Evolutionary conservation across 2,888 invertebrate genomes (phyloP), one percentile per base, ranked within the genome.

Genomic region (Pollenia griseotomentosa): DNA sequence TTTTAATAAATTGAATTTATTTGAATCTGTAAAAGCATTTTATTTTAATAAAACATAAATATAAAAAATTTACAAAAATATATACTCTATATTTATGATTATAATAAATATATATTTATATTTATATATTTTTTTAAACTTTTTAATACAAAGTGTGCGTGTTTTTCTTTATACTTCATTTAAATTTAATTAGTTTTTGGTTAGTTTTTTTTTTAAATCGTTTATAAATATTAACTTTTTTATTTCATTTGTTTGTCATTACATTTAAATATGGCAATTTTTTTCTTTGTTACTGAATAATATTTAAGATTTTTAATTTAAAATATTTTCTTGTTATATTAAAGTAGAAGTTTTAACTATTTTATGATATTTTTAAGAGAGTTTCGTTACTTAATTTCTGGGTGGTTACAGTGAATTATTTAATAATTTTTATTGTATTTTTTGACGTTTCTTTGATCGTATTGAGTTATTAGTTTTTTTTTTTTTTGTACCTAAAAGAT

Each of bases 91-190:
- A 44, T 78, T 44, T 70, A 40, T 66, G 44, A 57, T 46, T 57
- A 55, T 65, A 65, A 61, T 77, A 77, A 74, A 75, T 68, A 53
- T 81, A 33, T 63, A 70, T 79, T 70, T 75, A 57, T 82, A 40
- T 70, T 9, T 16, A n/a, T 53, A 40, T 74, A 63, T 78, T 80
- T 70, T 79, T 75, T 33, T 48, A 61, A 68, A 80, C 53, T 11
- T 48, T 85, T 80, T 84, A 87, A 81, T 87, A 87, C 87, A 84
- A 87, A 87, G 81, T 87, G 87, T 87, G 87, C 87, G 87, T 87
- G 85, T 85, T 88, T 87, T 81, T 77, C 63, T 84, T 88, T 61
- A 85, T 88, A 83, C 87, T 88, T 84, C 83, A 83, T 71, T 85
- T 81, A 71, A 66, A 63, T 46, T 74, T 78, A 73, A 40, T 79